Conservation (phyloP, 2,797 vertebrate genomes). For the Champsocephalus esox region DNA sequence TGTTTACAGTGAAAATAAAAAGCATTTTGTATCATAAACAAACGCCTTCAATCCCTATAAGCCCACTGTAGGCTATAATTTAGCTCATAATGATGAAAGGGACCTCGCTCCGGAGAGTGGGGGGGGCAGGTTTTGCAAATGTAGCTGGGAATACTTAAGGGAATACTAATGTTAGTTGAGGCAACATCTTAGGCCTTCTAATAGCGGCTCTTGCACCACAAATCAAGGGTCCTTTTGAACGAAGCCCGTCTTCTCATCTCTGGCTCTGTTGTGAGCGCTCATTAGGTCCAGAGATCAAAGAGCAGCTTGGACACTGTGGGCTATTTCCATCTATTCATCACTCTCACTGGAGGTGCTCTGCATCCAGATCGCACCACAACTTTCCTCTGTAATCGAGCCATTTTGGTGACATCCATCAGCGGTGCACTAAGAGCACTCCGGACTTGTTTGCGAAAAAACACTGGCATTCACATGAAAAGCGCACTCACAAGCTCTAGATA, state of each 20-base stretch:
- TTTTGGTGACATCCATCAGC: conserved; percentile 60
- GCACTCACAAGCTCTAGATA: conserved; percentile 20
- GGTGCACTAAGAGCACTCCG: conserved; percentile 29
- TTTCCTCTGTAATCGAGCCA: conserved; percentile 71
- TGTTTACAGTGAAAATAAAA: conserved; percentile 69
- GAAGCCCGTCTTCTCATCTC: conserved; percentile 74
- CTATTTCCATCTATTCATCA: conserved; percentile 79
- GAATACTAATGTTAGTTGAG: conserved; percentile 79
- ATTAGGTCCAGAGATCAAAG: conserved; percentile 84
- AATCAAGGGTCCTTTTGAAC: conserved; percentile 76
- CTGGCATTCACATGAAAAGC: conserved; percentile 51
- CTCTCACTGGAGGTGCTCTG: conserved; percentile 64
- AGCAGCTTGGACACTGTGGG: conserved; percentile 70
- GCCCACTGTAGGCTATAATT: conserved; percentile 56
- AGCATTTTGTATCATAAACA: conserved; percentile 63
- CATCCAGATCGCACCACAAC: conserved; percentile 65
- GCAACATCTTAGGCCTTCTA: conserved; percentile 73
- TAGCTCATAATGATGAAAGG: conserved; percentile 68
- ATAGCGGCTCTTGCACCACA: conserved; percentile 66
- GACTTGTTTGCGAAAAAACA: conserved; percentile 24
- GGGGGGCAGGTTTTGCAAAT: conserved; percentile 76
- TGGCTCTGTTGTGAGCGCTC: conserved; percentile 78
- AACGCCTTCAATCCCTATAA: conserved; percentile 54
- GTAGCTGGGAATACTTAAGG: conserved; percentile 60
- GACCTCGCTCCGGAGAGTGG: conserved; percentile 68